Conservation (phyloP, 2,113 vertebrate genomes). For the Apaloderma vittatum region DNA sequence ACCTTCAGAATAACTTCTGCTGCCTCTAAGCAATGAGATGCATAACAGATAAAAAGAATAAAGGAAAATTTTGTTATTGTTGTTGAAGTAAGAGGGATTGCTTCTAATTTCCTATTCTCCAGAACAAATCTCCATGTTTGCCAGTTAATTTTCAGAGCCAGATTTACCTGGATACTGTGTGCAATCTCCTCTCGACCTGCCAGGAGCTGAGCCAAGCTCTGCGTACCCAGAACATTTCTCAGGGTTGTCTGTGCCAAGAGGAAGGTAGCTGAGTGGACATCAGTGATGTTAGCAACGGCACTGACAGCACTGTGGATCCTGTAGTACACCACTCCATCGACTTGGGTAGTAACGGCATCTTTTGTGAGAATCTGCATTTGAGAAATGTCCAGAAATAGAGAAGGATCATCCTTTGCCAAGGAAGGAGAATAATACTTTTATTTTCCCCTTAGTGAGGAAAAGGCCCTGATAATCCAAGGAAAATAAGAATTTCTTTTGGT, state of each 20-base stretch:
- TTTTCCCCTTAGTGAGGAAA: neutral
- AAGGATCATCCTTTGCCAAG: neutral
- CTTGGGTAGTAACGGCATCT: conserved; percentile 90
- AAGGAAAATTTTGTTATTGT: neutral
- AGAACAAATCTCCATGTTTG: neutral
- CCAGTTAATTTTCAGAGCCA: neutral
- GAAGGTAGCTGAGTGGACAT: conserved; percentile 88
- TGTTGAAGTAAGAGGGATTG: neutral
- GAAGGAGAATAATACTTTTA: neutral
- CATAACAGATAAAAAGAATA: neutral
- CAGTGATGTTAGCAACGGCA: conserved; percentile 90
- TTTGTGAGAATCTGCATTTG: conserved; percentile 87
- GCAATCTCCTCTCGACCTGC: conserved; percentile 90
- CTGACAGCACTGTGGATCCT: conserved; percentile 90
- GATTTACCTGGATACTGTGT: conserved; percentile 88
- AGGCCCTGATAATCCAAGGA: neutral
- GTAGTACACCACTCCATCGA: conserved; percentile 92
- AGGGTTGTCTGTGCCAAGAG: conserved; percentile 92
- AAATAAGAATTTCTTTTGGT: neutral
- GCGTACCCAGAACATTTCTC: conserved; percentile 90
- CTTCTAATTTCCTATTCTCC: neutral
- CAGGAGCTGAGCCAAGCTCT: conserved; percentile 92
- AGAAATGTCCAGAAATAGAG: neutral
- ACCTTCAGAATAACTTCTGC: neutral
- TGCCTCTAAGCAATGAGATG: neutral